phyloP scores from a whole-genome alignment of 1,140 invertebrate species.

The Drosophila sucinea region DNA sequence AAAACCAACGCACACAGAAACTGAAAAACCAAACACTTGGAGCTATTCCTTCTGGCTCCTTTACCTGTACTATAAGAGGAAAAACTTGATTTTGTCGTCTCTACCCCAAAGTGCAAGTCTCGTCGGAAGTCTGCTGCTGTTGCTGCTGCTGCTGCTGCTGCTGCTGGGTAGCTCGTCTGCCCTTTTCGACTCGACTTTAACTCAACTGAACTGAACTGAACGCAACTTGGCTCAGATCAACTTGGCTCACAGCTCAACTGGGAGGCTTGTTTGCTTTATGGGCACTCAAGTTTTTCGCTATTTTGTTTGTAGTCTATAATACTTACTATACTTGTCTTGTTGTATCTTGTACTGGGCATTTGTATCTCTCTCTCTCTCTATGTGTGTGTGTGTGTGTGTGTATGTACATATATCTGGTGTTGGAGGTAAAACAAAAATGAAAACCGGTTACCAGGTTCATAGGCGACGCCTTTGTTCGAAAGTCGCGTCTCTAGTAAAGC shows the following conservation, averaged over 20 bases:
- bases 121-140: background rate
- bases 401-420: constrained; percentile 9
- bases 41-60: constrained; percentile 43
- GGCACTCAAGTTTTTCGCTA: constrained; percentile 65
- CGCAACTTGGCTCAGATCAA: constrained; percentile 6
- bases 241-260: constrained; percentile 8
- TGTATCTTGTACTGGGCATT: constrained; percentile 7
- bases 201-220: constrained; percentile 14
- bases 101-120: constrained; percentile 60
- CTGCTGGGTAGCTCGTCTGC: constrained; percentile 39
- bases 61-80: constrained; percentile 17
- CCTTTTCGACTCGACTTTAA: constrained; percentile 38
- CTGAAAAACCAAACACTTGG: constrained; percentile 8
- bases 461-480: constrained; percentile 52
- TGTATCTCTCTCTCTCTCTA: constrained; percentile 19
- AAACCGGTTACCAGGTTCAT: constrained; percentile 60
- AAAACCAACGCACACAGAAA: background rate
- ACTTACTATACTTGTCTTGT: constrained; percentile 37
- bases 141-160: too few species aligned
- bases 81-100: constrained; percentile 53
- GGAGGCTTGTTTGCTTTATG: constrained; percentile 67
- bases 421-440: constrained; percentile 28
- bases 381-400: constrained; percentile 10
- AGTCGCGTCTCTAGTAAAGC: constrained; percentile 33
- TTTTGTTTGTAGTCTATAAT: constrained; percentile 65